These are phyloP conservation scores for Smutsia gigantea DNA, from an alignment of 2,797 vertebrate species.

Conservation along the genomic window DNA sequence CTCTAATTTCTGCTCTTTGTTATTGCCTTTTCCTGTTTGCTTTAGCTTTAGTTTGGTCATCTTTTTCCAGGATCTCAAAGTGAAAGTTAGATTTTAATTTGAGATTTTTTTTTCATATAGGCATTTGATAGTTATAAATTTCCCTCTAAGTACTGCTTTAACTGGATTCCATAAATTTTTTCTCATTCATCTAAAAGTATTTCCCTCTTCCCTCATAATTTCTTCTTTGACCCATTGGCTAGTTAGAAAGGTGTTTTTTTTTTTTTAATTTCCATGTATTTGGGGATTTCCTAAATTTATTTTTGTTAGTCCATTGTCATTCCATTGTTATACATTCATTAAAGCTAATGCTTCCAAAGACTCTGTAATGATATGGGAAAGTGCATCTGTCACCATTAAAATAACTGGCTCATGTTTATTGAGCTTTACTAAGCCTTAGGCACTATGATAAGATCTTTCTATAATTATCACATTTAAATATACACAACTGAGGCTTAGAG, in stretches of 20 bases:
- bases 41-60: slow-evolving; percentile 8
- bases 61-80: background rate
- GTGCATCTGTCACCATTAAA: background rate
- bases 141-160: background rate
- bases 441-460: background rate
- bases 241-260: background rate
- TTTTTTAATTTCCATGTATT: background rate
- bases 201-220: background rate
- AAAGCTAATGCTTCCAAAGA: background rate
- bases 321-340: background rate
- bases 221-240: background rate
- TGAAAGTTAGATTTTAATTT: background rate
- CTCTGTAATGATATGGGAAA: background rate
- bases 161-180: background rate
- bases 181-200: background rate
- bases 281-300: background rate
- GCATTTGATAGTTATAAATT: background rate
- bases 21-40: background rate
- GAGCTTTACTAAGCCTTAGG: background rate
- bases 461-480: slow-evolving; percentile 20
- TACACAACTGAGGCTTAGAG: background rate
- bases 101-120: background rate
- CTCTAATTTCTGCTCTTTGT: background rate
- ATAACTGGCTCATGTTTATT: background rate
- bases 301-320: background rate